These are phyloP conservation scores for Tetragonisca angustula DNA, from an alignment of 2,888 invertebrate genomes.

Conservation along the genomic window DNA sequence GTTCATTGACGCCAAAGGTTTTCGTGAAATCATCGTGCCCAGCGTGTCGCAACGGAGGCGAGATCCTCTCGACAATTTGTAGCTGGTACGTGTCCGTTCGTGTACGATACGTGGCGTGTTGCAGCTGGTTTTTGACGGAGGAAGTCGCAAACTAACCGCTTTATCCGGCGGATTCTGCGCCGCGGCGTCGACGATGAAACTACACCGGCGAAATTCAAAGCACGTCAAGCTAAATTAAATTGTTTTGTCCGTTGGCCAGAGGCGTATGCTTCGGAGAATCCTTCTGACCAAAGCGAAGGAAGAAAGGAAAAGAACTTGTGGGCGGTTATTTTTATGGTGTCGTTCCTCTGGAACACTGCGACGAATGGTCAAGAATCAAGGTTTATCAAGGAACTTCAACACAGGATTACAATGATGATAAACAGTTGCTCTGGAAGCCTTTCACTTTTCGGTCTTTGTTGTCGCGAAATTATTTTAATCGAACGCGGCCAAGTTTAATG, in stretches of 20 bases:
- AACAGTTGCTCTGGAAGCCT: too few relatives aligned
- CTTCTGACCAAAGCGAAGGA: too few relatives aligned
- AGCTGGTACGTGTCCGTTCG: conserved; percentile 24
- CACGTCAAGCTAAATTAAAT: conserved; percentile 50
- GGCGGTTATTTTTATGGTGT: not conserved
- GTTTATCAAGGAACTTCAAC: too few relatives aligned
- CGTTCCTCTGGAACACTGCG: too few relatives aligned
- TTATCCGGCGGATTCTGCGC: conserved; percentile 31
- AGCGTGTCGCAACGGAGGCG: conserved; percentile 1
- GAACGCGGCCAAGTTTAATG: too few relatives aligned
- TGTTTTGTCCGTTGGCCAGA: conserved; percentile 8
- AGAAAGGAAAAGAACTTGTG: too few relatives aligned
- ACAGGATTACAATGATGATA: too few relatives aligned
- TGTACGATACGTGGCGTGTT: not conserved
- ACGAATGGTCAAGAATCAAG: too few relatives aligned
- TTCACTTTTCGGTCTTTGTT: too few relatives aligned
- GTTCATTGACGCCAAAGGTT: not conserved
- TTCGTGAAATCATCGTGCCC: conserved; percentile 6
- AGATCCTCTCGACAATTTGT: conserved; percentile 21
- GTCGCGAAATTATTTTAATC: too few relatives aligned
- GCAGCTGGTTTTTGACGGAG: conserved; percentile 35
- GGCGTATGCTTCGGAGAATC: not conserved
- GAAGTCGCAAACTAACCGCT: conserved; percentile 37
- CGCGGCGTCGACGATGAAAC: conserved; percentile 33
- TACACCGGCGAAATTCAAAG: conserved; percentile 36